Conservation (phyloP, 2,113 vertebrate genomes). For the Labeo rohita region DNA sequence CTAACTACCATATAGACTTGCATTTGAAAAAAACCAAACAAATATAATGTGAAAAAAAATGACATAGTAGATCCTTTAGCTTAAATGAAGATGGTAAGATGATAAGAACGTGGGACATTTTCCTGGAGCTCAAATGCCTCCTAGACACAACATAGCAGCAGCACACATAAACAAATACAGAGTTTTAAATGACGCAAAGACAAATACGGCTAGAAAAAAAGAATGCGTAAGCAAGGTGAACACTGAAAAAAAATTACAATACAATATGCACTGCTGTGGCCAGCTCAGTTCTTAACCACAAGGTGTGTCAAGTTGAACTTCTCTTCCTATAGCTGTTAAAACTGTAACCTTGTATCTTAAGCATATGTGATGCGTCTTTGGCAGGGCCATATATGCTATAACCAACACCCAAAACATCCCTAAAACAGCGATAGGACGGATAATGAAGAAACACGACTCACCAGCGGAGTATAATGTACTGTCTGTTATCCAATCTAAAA, state of each 20-base stretch:
- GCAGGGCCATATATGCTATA: background rate
- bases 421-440: background rate
- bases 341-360: background rate
- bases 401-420: background rate
- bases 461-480: background rate
- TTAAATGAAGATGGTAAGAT: no score
- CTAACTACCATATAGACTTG: background rate
- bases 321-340: background rate
- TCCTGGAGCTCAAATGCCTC: background rate
- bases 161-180: background rate
- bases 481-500: constrained; percentile 8
- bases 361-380: background rate
- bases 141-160: background rate
- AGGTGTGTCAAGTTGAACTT: background rate
- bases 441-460: background rate
- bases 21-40: background rate
- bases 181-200: background rate
- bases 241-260: background rate
- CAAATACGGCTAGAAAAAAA: background rate
- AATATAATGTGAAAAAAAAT: background rate
- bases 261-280: background rate
- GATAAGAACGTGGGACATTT: background rate
- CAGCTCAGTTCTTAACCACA: background rate
- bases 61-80: background rate
- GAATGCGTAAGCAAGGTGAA: background rate